phyloP scores from a whole-genome alignment of 2,797 vertebrate genomes.

The Triplophysa bombifrons region DNA sequence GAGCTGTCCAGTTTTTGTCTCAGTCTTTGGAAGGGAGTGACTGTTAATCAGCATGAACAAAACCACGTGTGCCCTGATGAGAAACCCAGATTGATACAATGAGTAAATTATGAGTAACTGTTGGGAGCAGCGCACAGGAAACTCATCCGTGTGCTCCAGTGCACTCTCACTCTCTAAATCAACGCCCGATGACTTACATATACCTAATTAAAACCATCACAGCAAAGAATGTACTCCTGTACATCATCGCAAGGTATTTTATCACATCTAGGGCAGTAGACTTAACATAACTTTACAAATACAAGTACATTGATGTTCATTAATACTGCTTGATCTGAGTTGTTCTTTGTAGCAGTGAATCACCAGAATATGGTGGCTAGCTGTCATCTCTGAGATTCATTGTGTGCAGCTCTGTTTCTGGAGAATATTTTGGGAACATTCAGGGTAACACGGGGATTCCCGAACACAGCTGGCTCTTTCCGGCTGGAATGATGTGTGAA shows the following conservation, averaged over 20 bases:
- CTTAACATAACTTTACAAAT: constrained; percentile 8
- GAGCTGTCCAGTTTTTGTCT: constrained; percentile 5
- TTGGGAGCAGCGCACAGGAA: constrained; percentile 63
- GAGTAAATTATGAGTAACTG: constrained; percentile 67
- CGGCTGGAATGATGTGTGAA: constrained; percentile 72
- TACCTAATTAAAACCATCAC: constrained; percentile 32
- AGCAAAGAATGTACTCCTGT: neutral
- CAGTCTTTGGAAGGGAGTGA: constrained; percentile 59
- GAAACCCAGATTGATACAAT: constrained; percentile 60
- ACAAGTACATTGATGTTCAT: constrained; percentile 6
- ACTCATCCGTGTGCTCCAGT: constrained; percentile 56
- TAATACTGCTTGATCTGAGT: neutral
- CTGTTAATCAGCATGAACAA: constrained; percentile 65
- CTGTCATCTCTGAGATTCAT: constrained; percentile 63
- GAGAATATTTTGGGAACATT: constrained; percentile 63
- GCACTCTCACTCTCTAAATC: constrained; percentile 20
- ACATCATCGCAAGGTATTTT: neutral
- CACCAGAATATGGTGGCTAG: constrained; percentile 48
- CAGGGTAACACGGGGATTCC: constrained; percentile 71
- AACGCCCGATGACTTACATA: neutral
- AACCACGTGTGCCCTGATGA: constrained; percentile 58
- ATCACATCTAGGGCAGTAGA: neutral
- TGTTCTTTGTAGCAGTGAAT: neutral
- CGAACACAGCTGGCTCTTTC: constrained; percentile 72
- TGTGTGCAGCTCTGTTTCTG: constrained; percentile 45